phyloP scores from a whole-genome alignment of 2,797 vertebrate genomes.

The Glyptemys insculpta region DNA sequence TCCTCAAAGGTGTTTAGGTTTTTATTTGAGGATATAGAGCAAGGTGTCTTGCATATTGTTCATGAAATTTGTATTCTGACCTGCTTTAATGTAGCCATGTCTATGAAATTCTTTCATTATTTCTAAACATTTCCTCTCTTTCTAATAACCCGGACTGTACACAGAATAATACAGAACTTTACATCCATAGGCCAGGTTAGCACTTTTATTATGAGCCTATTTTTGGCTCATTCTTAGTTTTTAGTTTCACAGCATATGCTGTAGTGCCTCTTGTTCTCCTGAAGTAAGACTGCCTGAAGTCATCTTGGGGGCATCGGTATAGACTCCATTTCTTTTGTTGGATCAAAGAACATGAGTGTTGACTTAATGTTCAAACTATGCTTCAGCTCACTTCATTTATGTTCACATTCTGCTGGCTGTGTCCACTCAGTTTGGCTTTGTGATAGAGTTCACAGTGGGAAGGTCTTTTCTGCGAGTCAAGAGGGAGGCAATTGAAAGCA shows the following conservation, averaged over 20 bases:
- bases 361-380: background rate
- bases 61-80: constrained; percentile 29
- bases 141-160: constrained; percentile 45
- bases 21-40: background rate
- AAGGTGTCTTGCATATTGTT: constrained; percentile 24
- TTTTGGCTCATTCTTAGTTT: background rate
- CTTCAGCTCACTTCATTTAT: background rate
- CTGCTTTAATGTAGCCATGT: background rate
- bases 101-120: constrained; percentile 44
- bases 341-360: background rate
- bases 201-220: fast-evolving
- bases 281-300: background rate
- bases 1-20: background rate
- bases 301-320: background rate
- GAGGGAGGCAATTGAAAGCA: background rate
- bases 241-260: background rate
- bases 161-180: background rate
- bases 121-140: constrained; percentile 54
- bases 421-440: background rate
- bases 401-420: fast-evolving
- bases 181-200: background rate
- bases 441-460: background rate
- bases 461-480: background rate
- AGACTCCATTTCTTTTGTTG: background rate
- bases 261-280: background rate